Conservation (phyloP, 2,797 vertebrate genomes). For the Xenentodon cancila region DNA sequence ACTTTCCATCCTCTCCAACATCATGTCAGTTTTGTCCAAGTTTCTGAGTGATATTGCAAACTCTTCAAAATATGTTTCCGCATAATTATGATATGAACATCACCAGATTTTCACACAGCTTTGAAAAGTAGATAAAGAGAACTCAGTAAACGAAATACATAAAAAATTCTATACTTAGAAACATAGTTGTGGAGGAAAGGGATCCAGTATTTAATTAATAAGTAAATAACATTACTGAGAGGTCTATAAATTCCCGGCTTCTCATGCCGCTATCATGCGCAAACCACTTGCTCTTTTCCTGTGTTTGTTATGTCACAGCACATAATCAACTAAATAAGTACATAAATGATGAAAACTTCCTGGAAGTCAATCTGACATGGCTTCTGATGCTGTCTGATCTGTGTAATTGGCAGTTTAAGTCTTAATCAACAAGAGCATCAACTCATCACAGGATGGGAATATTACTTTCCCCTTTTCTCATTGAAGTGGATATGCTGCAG, state of each 20-base stretch:
- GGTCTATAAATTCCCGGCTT: background rate
- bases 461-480: background rate
- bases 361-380: background rate
- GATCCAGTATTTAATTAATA: too few relatives aligned
- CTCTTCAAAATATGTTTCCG: too few relatives aligned
- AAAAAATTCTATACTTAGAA: too few relatives aligned
- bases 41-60: too few relatives aligned
- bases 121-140: too few relatives aligned
- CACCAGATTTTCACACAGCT: too few relatives aligned
- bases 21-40: too few relatives aligned
- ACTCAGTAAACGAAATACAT: too few relatives aligned
- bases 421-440: background rate
- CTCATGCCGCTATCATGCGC: background rate
- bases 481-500: background rate
- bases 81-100: too few relatives aligned
- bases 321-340: constrained; percentile 1
- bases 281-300: background rate
- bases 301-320: background rate
- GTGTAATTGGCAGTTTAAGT: background rate
- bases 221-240: background rate
- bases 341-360: background rate
- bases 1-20: too few relatives aligned
- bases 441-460: background rate
- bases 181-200: too few relatives aligned
- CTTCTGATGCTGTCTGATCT: background rate